Base-by-base conservation (phyloP, 92 coral and sea anemone genomes). In the Palythoa heliodiscus region DNA sequence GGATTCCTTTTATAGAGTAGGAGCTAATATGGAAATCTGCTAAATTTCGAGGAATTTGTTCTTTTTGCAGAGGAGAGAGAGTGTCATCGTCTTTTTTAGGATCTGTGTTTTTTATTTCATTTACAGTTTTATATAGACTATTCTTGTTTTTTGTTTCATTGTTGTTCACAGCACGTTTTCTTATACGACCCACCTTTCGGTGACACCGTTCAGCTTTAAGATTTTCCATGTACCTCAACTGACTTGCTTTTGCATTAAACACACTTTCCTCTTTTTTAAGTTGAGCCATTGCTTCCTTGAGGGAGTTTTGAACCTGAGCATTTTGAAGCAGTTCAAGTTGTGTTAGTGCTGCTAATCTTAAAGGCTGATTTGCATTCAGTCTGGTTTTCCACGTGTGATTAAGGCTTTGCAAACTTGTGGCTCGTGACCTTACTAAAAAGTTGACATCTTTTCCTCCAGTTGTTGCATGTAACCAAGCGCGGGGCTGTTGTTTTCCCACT, bases 251-350 rank as follows among this genome's bases (percentile, higher is more conserved):
- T 74, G 78, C 86, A 19, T 89, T 85, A 25, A 86, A 60, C 10
- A 15, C 15, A 4, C 43, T 43, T 1, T 80, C 64, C 10, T 78
- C 87, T 15, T 19, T 11, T 23, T 78, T 79, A 38, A 89, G 71
- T 19, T 76, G 87, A 14, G 50, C 52, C 92, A 93, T 91, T 47
- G 88, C 40, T 8, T 86, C 78, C 50, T 79, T 91, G 52, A 93
- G 57, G 12, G 91, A 66, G 53, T 83, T 92, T 67, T 93, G 96
- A 39, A 93, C 96, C 24, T 91, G 94, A 4, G 92, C 57, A 55
- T 93, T 93, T 64, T 93, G 96, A 52, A 93, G 90, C 47, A 93
- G 78, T 68, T 93, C 96, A 0, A 89, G 85, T 25, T 77, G 81
- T 52, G 92, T 91, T n/a, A 93, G 82, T 52, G 89, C 78, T 85